These are phyloP conservation scores for Heliconius erato DNA, from an alignment of 2,888 invertebrate genomes.

Conservation along the genomic window DNA sequence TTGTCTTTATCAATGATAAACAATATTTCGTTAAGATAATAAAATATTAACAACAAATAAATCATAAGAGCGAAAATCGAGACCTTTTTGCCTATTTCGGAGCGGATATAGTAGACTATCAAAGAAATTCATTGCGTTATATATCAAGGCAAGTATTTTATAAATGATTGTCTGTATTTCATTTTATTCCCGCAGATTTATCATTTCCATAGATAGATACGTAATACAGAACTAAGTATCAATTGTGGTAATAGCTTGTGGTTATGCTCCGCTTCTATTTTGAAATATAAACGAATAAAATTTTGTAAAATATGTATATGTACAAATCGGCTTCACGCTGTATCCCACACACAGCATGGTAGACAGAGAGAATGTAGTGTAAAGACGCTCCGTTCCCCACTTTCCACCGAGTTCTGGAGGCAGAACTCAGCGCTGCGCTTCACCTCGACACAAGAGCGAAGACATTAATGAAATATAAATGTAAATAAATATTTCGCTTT, in stretches of 20 bases:
- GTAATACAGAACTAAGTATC: slow-evolving; percentile 7
- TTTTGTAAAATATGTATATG: no score
- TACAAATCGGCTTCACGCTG: no score
- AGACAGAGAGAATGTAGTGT: no score
- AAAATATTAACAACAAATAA: slow-evolving; percentile 41
- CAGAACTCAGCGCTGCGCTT: no score
- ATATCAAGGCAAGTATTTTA: slow-evolving; percentile 48
- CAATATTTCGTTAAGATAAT: background rate
- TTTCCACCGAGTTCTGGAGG: no score
- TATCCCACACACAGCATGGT: no score
- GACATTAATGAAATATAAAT: no score
- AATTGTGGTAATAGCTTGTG: background rate
- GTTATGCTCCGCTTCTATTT: background rate
- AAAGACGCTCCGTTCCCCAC: no score
- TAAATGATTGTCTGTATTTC: slow-evolving; percentile 41
- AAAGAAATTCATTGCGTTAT: slow-evolving; percentile 51
- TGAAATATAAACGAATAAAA: background rate
- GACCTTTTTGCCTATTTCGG: slow-evolving; percentile 47
- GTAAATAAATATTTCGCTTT: no score
- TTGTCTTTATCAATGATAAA: no score
- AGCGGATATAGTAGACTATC: slow-evolving; percentile 47
- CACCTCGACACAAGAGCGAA: no score
- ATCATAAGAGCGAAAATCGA: slow-evolving; percentile 36
- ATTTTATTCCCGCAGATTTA: slow-evolving; percentile 36
- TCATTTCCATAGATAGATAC: slow-evolving; percentile 27